Conservation (phyloP, 2,888 invertebrate species). For the Meiosimyza decipiens region DNA sequence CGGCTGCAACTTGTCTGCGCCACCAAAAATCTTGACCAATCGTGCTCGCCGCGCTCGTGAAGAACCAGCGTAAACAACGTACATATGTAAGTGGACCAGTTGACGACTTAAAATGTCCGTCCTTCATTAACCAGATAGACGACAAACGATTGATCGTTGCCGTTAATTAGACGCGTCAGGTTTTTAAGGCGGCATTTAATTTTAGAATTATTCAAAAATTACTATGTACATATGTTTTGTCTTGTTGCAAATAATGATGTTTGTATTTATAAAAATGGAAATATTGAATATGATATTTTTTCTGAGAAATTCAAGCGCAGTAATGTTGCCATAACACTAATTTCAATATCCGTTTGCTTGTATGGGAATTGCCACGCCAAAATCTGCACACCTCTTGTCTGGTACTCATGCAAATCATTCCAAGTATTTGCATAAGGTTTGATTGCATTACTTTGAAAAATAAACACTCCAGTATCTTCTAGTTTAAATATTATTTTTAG, state of each 20-base stretch:
- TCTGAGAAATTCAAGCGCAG: not conserved
- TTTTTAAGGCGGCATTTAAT: constrained; percentile 7
- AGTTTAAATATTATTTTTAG: too few species aligned
- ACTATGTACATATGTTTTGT: too few species aligned
- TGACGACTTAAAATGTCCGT: not conserved
- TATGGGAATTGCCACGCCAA: too few species aligned
- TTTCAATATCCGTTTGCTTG: too few species aligned
- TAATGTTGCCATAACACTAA: too few species aligned
- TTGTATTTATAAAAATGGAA: not conserved
- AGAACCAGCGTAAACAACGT: not conserved
- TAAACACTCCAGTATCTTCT: too few species aligned
- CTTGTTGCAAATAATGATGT: too few species aligned
- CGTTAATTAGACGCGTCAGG: not conserved
- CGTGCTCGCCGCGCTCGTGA: too few species aligned
- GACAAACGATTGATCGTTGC: not conserved
- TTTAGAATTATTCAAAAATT: not conserved
- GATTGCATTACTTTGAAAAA: too few species aligned
- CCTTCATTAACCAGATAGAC: constrained; percentile 4
- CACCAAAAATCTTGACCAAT: not conserved
- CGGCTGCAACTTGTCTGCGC: constrained; percentile 4
- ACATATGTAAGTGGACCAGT: not conserved
- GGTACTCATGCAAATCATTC: too few species aligned
- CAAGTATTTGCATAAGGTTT: too few species aligned
- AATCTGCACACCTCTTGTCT: too few species aligned
- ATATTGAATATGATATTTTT: not conserved